These are phyloP conservation scores for Microcebus griseorufus DNA, from an alignment of 2,113 vertebrate genomes.

Conservation along the genomic window DNA sequence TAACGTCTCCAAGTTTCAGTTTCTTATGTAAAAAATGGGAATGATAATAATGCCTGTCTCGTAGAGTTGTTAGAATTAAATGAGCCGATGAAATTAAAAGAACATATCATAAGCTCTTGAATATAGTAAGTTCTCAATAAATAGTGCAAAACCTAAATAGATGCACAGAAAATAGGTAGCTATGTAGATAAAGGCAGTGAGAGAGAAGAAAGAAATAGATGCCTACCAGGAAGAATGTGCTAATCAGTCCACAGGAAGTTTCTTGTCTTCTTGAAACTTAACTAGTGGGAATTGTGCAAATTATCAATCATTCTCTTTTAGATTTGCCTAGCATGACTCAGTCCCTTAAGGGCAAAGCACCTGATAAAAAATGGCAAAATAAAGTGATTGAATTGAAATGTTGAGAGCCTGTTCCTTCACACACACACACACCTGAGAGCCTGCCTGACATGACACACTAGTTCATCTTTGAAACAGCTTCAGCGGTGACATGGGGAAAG, in stretches of 20 bases:
- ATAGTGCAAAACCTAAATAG: neutral
- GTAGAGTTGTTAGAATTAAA: neutral
- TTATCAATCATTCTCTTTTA: neutral
- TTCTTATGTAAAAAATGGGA: neutral
- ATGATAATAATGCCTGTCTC: neutral
- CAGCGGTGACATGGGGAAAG: neutral
- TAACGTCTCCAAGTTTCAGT: neutral
- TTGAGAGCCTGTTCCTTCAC: neutral
- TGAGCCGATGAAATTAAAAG: neutral
- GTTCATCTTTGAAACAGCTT: neutral
- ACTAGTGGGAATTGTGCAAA: neutral
- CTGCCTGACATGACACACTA: neutral
- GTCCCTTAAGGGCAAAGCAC: neutral
- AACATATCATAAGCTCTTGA: neutral
- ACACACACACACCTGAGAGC: neutral
- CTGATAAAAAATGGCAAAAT: slow-evolving; percentile 24
- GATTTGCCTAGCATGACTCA: slow-evolving; percentile 26
- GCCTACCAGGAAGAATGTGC: neutral
- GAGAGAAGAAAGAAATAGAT: neutral
- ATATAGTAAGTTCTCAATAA: neutral
- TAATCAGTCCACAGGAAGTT: neutral
- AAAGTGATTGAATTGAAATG: slow-evolving; percentile 18
- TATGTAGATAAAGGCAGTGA: neutral
- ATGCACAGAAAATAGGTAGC: neutral
- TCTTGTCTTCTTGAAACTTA: neutral